Conservation (phyloP, 2,797 vertebrate genomes). For the Coregonus suidteri region DNA sequence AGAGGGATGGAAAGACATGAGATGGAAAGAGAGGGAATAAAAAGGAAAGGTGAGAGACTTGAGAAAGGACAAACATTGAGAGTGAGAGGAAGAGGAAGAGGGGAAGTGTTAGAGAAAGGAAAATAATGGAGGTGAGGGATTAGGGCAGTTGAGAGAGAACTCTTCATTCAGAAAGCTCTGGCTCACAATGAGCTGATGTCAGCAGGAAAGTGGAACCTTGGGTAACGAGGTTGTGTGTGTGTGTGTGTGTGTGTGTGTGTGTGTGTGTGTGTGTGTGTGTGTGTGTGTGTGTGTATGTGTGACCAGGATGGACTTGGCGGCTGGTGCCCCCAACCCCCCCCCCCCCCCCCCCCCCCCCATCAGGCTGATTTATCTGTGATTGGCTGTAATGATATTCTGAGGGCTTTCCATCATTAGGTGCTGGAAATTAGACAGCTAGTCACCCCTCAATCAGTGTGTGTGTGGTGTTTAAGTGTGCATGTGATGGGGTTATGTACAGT, state of each 20-base stretch:
- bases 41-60: no score
- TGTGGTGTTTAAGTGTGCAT: not conserved
- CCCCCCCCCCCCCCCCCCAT: not conserved
- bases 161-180: conserved; percentile 20
- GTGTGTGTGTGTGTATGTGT: conserved; percentile 10
- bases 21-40: no score
- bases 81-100: no score
- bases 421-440: conserved; percentile 33
- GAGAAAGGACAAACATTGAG: no score
- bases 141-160: not conserved
- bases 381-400: conserved; percentile 36
- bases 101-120: no score
- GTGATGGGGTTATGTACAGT: not conserved
- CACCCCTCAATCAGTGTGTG: conserved; percentile 14
- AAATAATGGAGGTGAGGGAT: no score
- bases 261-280: no score
- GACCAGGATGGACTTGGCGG: no score
- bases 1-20: no score
- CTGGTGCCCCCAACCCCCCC: not conserved
- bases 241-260: no score
- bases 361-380: conserved; percentile 26
- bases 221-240: no score
- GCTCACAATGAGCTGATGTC: not conserved
- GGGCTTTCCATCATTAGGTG: conserved; percentile 40
- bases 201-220: not conserved